These are phyloP conservation scores for Plutomurus gul DNA, from an alignment of 1,140 invertebrate genomes.

Conservation along the genomic window DNA sequence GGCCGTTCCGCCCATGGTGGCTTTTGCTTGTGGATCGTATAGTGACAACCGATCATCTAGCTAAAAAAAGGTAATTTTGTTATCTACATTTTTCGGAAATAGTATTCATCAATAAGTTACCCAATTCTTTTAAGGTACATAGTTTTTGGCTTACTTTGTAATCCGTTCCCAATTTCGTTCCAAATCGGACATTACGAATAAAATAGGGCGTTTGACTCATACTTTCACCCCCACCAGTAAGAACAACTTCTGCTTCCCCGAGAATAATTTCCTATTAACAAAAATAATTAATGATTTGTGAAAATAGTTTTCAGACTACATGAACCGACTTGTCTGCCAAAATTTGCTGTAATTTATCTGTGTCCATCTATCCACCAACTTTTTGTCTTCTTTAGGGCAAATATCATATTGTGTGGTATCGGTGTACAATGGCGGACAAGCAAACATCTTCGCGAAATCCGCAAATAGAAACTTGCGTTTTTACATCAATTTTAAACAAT, in stretches of 20 bases:
- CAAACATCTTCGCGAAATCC: neutral
- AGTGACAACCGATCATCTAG: conserved; percentile 91
- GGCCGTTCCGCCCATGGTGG: conserved; percentile 96
- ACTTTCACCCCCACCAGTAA: conserved; percentile 68
- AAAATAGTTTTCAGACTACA: too few species aligned
- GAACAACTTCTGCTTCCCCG: conserved; percentile 81
- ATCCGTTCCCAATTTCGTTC: conserved; percentile 78
- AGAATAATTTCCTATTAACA: conserved; percentile 71
- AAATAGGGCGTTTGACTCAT: conserved; percentile 93
- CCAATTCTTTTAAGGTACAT: too few species aligned
- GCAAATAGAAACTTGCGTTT: too few species aligned
- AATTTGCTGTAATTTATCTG: too few species aligned
- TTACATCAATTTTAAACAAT: too few species aligned
- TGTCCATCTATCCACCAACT: too few species aligned
- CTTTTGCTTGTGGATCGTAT: conserved; percentile 84
- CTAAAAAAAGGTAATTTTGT: neutral
- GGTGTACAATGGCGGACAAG: neutral
- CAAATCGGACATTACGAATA: conserved; percentile 85
- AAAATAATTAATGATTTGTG: too few species aligned
- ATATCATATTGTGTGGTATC: neutral
- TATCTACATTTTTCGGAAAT: neutral
- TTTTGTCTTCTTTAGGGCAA: too few species aligned
- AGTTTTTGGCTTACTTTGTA: conserved; percentile 60
- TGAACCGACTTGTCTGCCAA: too few species aligned
- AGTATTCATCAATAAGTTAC: neutral